Base-by-base conservation (phyloP, 1,140 invertebrate species). In the Drusus annulatus region DNA sequence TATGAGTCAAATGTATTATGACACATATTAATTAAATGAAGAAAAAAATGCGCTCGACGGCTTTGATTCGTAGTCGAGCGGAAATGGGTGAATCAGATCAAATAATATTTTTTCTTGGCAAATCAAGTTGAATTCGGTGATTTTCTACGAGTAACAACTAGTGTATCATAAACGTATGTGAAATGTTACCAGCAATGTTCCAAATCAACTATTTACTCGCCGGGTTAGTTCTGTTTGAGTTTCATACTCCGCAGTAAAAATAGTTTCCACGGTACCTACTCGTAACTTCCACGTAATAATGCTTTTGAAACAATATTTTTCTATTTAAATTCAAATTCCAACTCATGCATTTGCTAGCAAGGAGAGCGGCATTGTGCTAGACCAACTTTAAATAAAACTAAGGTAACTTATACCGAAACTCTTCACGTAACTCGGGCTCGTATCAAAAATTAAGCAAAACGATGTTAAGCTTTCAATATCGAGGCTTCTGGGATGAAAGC, bases 291-390 rank as follows among this genome's bases (percentile, higher is more conserved):
- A n/a, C 50, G 73, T 82, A 82, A 82, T 82, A 82, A 82, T 79
- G 81, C 73, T 68, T 76, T 36, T 60, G 81, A 82, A 82, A 82
- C 81, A 82, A 82, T 82, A 82, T 82, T 82, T 82, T 82, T 78
- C 81, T 76, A 82, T 82, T 82, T 82, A 82, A 82, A 82, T 82
- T 82, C 81, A 82, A 82, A 82, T 79, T 82, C 76, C 74, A 52
- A 63, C 60, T 60, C 73, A 76, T 76, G 63, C 73, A 69, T 51
- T 76, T 45, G 36, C 51, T 56, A 50, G 25, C 51, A 45, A 45
- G 36, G 36, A 74, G 51, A 23, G 50, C 45, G 36, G 51, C 50
- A 28, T 25, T 65, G 62, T 65, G 54, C 68, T 16, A 21, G 68
- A 69, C 65, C 68, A 71, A 71, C 17, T 71, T 71, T 71, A 25